These are phyloP conservation scores for Pagrus major DNA, from an alignment of 2,113 vertebrate genomes.

Conservation along the genomic window DNA sequence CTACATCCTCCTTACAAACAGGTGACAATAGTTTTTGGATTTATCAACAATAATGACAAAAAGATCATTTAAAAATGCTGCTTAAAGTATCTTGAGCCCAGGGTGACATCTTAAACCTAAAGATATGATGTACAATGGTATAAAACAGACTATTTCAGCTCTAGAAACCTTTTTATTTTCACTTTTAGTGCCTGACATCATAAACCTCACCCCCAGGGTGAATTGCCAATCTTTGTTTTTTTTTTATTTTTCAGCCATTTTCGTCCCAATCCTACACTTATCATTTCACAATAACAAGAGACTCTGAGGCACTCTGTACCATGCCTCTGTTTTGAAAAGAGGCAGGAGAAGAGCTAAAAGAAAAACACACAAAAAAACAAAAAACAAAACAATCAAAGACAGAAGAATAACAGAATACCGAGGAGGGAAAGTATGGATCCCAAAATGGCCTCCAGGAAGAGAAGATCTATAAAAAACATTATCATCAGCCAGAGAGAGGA, in stretches of 20 bases:
- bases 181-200: background rate
- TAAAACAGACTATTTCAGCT: background rate
- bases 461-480: constrained; percentile 41
- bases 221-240: background rate
- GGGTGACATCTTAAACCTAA: background rate
- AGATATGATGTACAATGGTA: background rate
- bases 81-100: too few species aligned
- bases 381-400: background rate
- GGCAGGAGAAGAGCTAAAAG: background rate
- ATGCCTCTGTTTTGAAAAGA: constrained; percentile 7
- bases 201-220: background rate
- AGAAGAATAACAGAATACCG: background rate
- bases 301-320: background rate
- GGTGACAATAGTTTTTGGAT: background rate
- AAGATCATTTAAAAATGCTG: too few species aligned
- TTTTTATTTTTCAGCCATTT: background rate
- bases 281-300: background rate
- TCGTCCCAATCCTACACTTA: background rate
- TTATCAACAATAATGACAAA: background rate
- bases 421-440: constrained; percentile 35
- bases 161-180: background rate
- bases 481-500: constrained; percentile 8
- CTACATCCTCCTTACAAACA: background rate
- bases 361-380: background rate
- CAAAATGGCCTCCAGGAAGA: constrained; percentile 23